Base-by-base conservation (phyloP, 2,888 invertebrate genomes). In the Flabesymbios commensalis region DNA sequence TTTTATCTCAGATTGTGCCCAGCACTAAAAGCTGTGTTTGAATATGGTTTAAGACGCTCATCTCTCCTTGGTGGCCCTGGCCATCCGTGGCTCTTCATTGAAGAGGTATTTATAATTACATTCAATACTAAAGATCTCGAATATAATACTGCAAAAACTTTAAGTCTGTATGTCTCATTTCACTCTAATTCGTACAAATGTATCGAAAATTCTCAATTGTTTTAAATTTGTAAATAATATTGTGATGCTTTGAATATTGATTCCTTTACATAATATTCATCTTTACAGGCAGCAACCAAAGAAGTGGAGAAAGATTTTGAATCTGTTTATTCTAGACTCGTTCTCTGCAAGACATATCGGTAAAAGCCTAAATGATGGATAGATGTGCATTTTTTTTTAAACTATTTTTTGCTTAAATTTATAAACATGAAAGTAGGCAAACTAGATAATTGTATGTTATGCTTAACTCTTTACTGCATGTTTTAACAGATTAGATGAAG, bases 1-100 rank as follows among this genome's bases (percentile, higher is more conserved):
- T n/a, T n/a, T n/a, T n/a, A n/a, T n/a, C n/a, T 7, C 70, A 84
- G 84, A 41, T 85, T 98, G 53, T 95, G 95, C 73, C 94, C 96
- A 28, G 91, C 94, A 43, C 87, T 98, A 62, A 96, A 96, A 84
- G 90, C 93, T 77, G 92, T 98, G 53, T 87, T 98, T 57, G 90
- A 95, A 76, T 94, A 97, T 85, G 97, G 97, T 58, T 92, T 98
- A 88, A 93, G 91, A 78, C 88, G 91, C 70, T 94, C 96, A 2
- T 89, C 91, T 70, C 91, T 96, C 79, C 83, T 94, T 61, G 88
- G 88, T 83, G 94, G 95, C 1, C 91, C 94, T 1, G 94, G 94
- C 78, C 99, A 99, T 85, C 99, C 99, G 0, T 99, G 99, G 98
- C 85, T 96, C 31, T 99, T 98, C 80, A 94, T 99, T 75, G 97